phyloP scores from a whole-genome alignment of 2,797 vertebrate species.

The Anguilla pacifica region DNA sequence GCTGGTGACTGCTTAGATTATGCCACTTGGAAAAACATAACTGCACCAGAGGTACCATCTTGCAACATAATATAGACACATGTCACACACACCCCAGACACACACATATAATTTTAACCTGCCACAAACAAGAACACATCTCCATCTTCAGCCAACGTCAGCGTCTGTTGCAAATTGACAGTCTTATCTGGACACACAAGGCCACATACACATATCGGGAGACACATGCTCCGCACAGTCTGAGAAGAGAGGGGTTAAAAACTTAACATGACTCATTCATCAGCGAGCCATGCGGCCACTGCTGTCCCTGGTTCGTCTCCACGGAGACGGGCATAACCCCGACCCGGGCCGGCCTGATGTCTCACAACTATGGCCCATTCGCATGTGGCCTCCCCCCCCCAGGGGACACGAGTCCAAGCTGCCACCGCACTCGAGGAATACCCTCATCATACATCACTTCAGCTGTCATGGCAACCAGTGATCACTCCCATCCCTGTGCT shows the following conservation, averaged over 20 bases:
- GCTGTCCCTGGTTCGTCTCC: neutral
- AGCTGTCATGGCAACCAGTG: neutral
- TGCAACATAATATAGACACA: slow-evolving; percentile 17
- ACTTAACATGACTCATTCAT: neutral
- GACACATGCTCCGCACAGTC: neutral
- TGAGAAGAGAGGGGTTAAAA: neutral
- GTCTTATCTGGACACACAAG: neutral
- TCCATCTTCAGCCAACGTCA: neutral
- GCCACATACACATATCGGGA: neutral
- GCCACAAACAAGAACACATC: neutral
- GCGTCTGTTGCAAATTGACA: neutral
- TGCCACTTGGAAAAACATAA: neutral
- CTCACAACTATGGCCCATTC: neutral
- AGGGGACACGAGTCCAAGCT: neutral
- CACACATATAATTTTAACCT: neutral
- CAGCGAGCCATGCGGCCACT: neutral
- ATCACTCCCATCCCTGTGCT: neutral
- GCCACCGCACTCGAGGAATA: neutral
- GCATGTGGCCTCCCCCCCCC: neutral
- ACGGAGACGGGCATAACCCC: neutral
- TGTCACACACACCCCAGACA: neutral
- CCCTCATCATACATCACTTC: neutral
- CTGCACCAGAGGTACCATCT: neutral
- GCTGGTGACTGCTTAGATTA: neutral
- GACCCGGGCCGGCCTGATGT: neutral